Conservation (phyloP, 2,888 invertebrate species). For the Eupelmus urozonus region DNA sequence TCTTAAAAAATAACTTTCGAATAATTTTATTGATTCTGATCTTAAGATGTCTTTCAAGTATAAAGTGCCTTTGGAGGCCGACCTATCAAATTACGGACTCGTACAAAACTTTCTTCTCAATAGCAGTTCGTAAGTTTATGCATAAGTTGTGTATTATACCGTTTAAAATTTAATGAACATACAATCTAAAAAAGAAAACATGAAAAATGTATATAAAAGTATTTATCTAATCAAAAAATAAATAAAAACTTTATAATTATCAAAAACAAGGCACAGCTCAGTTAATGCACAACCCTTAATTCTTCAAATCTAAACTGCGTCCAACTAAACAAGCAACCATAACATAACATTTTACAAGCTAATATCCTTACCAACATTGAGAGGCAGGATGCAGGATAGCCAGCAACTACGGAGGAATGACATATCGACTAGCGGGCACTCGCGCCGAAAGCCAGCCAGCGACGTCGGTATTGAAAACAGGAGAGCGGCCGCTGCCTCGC, state of each 20-base stretch:
- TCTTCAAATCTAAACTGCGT: background rate
- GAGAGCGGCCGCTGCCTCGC: conserved; percentile 9
- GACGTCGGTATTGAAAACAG: conserved; percentile 44
- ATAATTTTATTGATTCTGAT: too few species aligned
- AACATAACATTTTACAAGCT: background rate
- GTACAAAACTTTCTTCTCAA: background rate
- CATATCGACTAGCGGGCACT: conserved; percentile 22
- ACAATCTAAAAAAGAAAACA: background rate
- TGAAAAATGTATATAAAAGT: background rate
- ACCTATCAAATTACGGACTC: background rate
- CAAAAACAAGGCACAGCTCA: background rate
- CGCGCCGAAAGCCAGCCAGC: background rate
- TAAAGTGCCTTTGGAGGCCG: background rate
- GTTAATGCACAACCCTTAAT: background rate
- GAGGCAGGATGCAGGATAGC: background rate
- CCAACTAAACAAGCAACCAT: background rate
- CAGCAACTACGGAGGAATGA: conserved; percentile 19
- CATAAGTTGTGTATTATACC: background rate
- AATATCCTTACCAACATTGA: background rate
- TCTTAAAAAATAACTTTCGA: too few species aligned
- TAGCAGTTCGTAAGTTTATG: background rate
- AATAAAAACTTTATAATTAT: too few species aligned
- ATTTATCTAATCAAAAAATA: too few species aligned
- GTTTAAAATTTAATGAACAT: background rate
- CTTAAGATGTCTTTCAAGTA: background rate